These are phyloP conservation scores for Emmelina monodactyla DNA, from an alignment of 2,888 invertebrate genomes.

Conservation along the genomic window DNA sequence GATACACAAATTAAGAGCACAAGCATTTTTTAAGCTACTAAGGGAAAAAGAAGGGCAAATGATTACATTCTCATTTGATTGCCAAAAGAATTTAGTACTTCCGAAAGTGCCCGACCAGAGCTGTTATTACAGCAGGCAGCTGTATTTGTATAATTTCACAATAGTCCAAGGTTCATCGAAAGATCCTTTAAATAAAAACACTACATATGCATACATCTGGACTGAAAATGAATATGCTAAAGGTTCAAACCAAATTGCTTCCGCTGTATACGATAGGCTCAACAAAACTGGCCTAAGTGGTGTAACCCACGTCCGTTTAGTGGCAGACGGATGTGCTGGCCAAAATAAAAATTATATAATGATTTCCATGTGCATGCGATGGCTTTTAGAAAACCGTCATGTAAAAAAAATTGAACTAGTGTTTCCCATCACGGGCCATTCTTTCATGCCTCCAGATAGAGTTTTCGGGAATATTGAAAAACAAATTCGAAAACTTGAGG, in stretches of 20 bases:
- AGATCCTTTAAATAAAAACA: slow-evolving; percentile 14
- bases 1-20: slow-evolving; percentile 4
- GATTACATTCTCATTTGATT: slow-evolving; percentile 20
- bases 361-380: slow-evolving; percentile 10
- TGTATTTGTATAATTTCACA: slow-evolving; percentile 4
- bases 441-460: slow-evolving; percentile 21
- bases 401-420: slow-evolving; percentile 17
- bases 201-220: slow-evolving; percentile 20
- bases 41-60: neutral
- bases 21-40: slow-evolving; percentile 4
- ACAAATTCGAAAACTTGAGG: slow-evolving; percentile 13
- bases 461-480: slow-evolving; percentile 22
- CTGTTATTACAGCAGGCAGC: slow-evolving; percentile 20
- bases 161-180: slow-evolving; percentile 11
- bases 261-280: slow-evolving; percentile 19
- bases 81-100: slow-evolving; percentile 22
- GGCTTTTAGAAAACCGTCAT: slow-evolving; percentile 10
- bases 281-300: slow-evolving; percentile 2
- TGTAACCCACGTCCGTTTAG: slow-evolving; percentile 16
- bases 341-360: slow-evolving; percentile 24
- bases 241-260: slow-evolving; percentile 24
- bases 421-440: slow-evolving; percentile 21
- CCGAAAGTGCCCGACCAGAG: slow-evolving; percentile 23
- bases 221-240: slow-evolving; percentile 22
- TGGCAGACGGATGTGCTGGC: slow-evolving; percentile 24